Evolutionary conservation across 2,888 invertebrate genomes (phyloP), one percentile per base, ranked within the genome.

Genomic region (Pyrgus malvae): DNA sequence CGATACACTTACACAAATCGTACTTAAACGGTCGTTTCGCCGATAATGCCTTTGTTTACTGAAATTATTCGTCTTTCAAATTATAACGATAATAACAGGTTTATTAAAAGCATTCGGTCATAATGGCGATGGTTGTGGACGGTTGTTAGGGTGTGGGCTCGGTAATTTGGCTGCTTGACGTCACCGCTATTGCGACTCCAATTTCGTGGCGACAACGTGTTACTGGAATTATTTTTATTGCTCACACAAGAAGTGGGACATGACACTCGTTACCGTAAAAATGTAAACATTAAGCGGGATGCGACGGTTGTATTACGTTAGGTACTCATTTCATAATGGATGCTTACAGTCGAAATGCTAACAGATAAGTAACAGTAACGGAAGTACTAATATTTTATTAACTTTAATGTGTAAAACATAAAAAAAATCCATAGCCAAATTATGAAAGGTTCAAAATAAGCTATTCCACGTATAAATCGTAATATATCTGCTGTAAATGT

Each of bases 81-180:
- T 42, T 48, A 37, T 16, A 51, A 46, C 16, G 27, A 12, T 55
- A 49, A 56, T 51, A 49, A 31, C 49, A 41, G 27, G 46, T 54
- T 54, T 46, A 54, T 48, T 48, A 54, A 48, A 54, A 41, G 48
- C 41, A 41, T 44, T 46, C 42, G 41, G 29, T 46, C 27, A 42
- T 50, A 44, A 48, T 35, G 33, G 46, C 46, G 41, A 21, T 46
- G 40, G n/a, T 46, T 40, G 27, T 31, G 35, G 33, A 31, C 21
- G 25, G 54, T 54, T 53, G 48, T 48, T 55, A 40, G 46, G 54
- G 37, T 25, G 37, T 31, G 59, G 58, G 62, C 62, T 63, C 48
- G 25, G 71, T 72, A 73, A 76, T 80, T 79, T 80, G 80, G 80
- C 78, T 76, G 46, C 68, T 57, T 64, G 67, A 70, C 76, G 66